Evolutionary conservation across 2,888 invertebrate species (phyloP), one percentile per base, ranked within the genome.

Genomic region (Sesamia inferens): DNA sequence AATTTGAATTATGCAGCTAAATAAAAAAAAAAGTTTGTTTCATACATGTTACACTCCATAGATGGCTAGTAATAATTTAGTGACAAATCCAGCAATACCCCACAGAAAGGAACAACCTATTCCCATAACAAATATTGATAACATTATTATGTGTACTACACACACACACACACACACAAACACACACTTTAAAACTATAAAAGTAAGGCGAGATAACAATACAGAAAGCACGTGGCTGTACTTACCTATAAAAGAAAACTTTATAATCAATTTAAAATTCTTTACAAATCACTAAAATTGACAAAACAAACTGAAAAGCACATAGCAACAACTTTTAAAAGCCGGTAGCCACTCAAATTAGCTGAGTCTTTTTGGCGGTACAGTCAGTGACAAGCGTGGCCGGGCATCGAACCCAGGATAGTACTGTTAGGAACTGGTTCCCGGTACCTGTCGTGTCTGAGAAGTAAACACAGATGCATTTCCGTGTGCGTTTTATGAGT

Each of bases 381-480:
- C 77, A 73, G 72, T 66, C 80, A 69, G 76, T 84, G 85, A 83
- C 87, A 78, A 75, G 83, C 80, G 54, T 82, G 81, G 76, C 76
- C 90, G 93, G 91, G 84, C 92, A 75, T 91, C 92, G 92, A 92
- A 92, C 93, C 88, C 90, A 85, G 84, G 81, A 83, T 87, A 82
- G 78, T 88, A 90, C 90, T 88, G 90, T 89, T 89, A 90, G 88
- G 85, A 90, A 91, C 90, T 74, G 87, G 89, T 89, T 86, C 71
- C 80, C 51, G 65, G 76, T 81, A 80, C 85, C 78, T 79, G 85
- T 81, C 81, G 82, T 57, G 47, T 54, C 72, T 61, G 61, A 74
- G 74, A 76, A 47, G 73, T 80, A 78, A 83, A 83, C 74, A 82
- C 69, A 61, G 64, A 64, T 77, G 82, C 87, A 84, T 83, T 87